Percentiles rank a stretch among this genome's conserved stretches.
Evolutionary conservation across 2,113 vertebrate genomes (phyloP).

Genomic region (Myocastor coypus): DNA sequence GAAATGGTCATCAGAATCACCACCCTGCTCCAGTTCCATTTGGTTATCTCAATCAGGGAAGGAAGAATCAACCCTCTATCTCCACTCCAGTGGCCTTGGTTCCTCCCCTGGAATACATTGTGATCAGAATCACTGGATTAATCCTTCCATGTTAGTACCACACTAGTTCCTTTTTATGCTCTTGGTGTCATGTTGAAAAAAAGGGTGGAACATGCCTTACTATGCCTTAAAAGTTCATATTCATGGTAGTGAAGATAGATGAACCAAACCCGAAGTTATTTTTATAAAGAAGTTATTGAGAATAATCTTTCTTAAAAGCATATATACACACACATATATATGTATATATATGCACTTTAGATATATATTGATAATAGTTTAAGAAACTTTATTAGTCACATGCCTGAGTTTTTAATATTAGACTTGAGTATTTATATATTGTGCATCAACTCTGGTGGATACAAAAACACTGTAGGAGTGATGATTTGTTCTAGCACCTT

Average conservation of each 20-base stretch:
- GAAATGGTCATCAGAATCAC: conserved; percentile 65
- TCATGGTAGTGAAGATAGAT: conserved; percentile 78
- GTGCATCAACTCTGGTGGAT: conserved; percentile 81
- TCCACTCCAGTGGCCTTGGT: conserved; percentile 80
- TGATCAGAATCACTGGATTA: conserved; percentile 82
- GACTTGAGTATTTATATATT: conserved; percentile 84
- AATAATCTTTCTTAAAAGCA: conserved; percentile 83
- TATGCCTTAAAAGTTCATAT: conserved; percentile 70
- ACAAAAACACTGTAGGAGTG: conserved; percentile 76
- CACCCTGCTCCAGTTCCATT: conserved; percentile 80
- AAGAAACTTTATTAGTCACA: conserved; percentile 83
- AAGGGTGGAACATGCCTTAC: conserved; percentile 62
- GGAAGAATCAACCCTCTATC: conserved; percentile 82
- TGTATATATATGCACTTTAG: conserved; percentile 82
- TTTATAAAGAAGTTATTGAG: conserved; percentile 82
- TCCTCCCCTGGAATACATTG: conserved; percentile 81
- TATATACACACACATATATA: conserved; percentile 78
- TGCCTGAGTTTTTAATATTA: conserved; percentile 84
- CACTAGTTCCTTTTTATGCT: conserved; percentile 75
- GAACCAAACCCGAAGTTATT: conserved; percentile 80
- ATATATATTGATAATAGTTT: conserved; percentile 83
- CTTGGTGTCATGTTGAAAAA: conserved; percentile 62
- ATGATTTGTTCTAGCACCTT: conserved; percentile 77
- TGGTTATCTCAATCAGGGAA: conserved; percentile 82
- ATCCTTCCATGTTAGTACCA: conserved; percentile 80